These are phyloP conservation scores for Nephrocerus scutellatus DNA, from an alignment of 2,888 invertebrate genomes.

Conservation along the genomic window DNA sequence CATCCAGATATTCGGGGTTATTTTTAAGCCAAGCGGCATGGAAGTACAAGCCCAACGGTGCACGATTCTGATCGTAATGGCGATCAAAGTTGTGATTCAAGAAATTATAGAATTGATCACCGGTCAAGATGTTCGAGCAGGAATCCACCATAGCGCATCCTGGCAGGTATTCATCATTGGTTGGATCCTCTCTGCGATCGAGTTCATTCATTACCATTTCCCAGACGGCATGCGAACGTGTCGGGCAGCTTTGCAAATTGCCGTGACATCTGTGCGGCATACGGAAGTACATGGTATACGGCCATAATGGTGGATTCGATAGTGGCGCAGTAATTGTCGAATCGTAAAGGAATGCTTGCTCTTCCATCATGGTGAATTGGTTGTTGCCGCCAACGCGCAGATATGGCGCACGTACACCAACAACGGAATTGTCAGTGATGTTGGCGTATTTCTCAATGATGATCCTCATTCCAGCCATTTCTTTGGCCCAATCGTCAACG, in stretches of 20 bases:
- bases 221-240: conserved; percentile 89
- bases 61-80: conserved; percentile 84
- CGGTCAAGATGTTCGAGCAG: conserved; percentile 84
- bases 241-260: conserved; percentile 84
- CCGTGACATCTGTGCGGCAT: conserved; percentile 94
- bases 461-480: conserved; percentile 90
- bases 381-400: conserved; percentile 89
- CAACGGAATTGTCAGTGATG: conserved; percentile 83
- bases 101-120: conserved; percentile 92
- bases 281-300: conserved; percentile 96
- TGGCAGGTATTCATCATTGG: conserved; percentile 79
- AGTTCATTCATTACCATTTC: conserved; percentile 94
- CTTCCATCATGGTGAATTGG: conserved; percentile 96
- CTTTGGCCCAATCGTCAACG: conserved; percentile 88
- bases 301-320: conserved; percentile 91
- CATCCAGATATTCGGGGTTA: conserved; percentile 86
- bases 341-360: conserved; percentile 90
- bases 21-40: conserved; percentile 91
- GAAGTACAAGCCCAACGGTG: conserved; percentile 84
- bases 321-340: conserved; percentile 89
- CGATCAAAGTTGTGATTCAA: conserved; percentile 88
- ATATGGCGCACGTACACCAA: conserved; percentile 85
- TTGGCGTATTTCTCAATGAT: conserved; percentile 86
- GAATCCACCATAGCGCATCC: conserved; percentile 94
- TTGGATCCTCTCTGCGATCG: conserved; percentile 85